A percentile compares a stretch with the other conserved stretches of the same genome.
Conservation (phyloP, 2,888 invertebrate genomes). For the Allophyes oxyacanthae region DNA sequence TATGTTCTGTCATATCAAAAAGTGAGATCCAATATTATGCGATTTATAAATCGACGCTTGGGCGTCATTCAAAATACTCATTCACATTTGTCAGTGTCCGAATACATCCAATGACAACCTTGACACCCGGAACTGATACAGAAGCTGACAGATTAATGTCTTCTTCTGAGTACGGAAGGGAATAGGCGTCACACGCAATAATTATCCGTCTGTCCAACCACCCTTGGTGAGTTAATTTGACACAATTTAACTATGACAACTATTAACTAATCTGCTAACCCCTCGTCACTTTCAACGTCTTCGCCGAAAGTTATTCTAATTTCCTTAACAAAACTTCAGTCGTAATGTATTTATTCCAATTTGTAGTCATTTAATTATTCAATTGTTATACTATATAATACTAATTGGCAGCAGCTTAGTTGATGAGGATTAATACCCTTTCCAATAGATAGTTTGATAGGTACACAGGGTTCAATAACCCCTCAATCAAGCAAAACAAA, state of each 20-base stretch:
- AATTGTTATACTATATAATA: slow-evolving; percentile 4
- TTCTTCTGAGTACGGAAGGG: slow-evolving; percentile 15
- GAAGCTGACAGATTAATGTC: slow-evolving; percentile 43
- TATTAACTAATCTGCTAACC: slow-evolving; percentile 11
- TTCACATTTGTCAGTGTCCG: slow-evolving; percentile 29
- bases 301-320: neutral
- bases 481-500: too few relatives aligned
- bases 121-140: slow-evolving; percentile 48
- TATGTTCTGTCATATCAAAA: too few relatives aligned
- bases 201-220: slow-evolving; percentile 20
- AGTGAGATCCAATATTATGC: too few relatives aligned
- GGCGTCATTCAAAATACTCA: slow-evolving; percentile 11
- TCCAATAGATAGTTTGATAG: slow-evolving; percentile 4
- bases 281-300: neutral
- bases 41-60: too few relatives aligned
- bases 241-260: slow-evolving; percentile 29
- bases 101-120: slow-evolving; percentile 30
- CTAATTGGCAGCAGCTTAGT: slow-evolving; percentile 5
- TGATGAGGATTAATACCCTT: slow-evolving; percentile 13
- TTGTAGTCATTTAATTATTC: slow-evolving; percentile 24
- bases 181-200: slow-evolving; percentile 38
- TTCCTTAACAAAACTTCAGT: slow-evolving; percentile 5
- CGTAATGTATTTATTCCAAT: slow-evolving; percentile 25
- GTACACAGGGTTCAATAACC: neutral
- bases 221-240: slow-evolving; percentile 17